Percentiles rank a stretch among this genome's conserved stretches.
These are phyloP conservation scores for Pseudococcus longispinus DNA, from an alignment of 2,888 invertebrate genomes.

Conservation along the genomic window DNA sequence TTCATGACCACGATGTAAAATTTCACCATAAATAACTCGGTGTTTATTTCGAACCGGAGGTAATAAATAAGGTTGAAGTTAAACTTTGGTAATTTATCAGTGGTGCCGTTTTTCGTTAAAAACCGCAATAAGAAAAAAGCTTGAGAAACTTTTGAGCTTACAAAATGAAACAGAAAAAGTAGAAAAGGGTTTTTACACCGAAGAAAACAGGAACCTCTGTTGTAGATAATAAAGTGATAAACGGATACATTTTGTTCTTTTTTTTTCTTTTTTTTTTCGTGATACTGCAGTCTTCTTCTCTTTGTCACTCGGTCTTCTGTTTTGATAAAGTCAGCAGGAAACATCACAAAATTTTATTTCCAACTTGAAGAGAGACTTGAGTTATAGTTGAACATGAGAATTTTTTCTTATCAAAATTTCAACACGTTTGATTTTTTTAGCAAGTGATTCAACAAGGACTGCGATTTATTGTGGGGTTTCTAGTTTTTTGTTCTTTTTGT, in stretches of 20 bases:
- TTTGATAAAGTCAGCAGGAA: conserved; percentile 19
- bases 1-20: conserved; percentile 42
- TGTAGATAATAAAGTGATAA: conserved; percentile 46
- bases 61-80: conserved; percentile 54
- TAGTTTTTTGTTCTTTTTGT: too few relatives aligned
- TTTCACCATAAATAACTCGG: conserved; percentile 49
- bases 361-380: conserved; percentile 11
- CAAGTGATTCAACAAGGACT: not conserved
- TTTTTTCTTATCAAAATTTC: not conserved
- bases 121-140: conserved; percentile 43
- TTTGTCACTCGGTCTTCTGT: not conserved
- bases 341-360: conserved; percentile 14
- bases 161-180: conserved; percentile 37
- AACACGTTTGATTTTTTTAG: not conserved
- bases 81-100: conserved; percentile 53
- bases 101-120: conserved; percentile 42
- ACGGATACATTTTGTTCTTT: conserved; percentile 32
- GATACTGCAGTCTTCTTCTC: not conserved
- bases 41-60: conserved; percentile 52
- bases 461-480: not conserved
- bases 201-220: conserved; percentile 45
- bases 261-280: not conserved
- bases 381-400: not conserved
- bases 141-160: conserved; percentile 43
- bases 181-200: conserved; percentile 36